phyloP scores from a whole-genome alignment of 2,113 vertebrate genomes.

The Pampusana beccarii region DNA sequence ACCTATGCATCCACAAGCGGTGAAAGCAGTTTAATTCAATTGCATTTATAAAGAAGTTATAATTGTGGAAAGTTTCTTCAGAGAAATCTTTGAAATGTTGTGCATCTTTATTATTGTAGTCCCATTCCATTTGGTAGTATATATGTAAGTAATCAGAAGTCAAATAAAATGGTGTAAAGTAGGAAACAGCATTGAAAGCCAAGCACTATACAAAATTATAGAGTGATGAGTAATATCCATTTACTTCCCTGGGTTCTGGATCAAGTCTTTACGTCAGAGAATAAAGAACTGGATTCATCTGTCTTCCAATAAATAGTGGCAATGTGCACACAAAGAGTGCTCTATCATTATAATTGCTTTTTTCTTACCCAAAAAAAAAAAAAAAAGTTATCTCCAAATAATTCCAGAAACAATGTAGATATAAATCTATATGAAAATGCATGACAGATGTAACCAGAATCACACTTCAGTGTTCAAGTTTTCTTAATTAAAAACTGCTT shows the following conservation, averaged over 20 bases:
- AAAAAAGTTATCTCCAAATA: background rate
- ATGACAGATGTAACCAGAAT: background rate
- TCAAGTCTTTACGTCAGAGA: background rate
- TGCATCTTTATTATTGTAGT: background rate
- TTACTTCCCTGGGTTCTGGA: background rate
- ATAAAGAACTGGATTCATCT: background rate
- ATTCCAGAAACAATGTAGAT: background rate
- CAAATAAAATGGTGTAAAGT: background rate
- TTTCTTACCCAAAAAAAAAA: background rate
- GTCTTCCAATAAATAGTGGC: background rate
- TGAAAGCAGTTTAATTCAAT: background rate
- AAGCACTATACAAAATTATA: background rate
- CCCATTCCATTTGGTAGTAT: background rate
- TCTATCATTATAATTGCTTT: background rate
- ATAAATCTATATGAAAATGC: background rate
- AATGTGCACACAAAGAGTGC: background rate
- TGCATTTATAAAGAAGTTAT: background rate
- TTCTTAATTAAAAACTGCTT: slow-evolving; percentile 51
- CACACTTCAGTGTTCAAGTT: slow-evolving; percentile 16
- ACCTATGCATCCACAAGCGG: background rate
- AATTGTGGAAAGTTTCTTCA: background rate
- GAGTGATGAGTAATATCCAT: background rate
- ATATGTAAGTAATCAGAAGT: background rate
- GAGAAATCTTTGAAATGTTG: background rate
- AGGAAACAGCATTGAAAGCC: background rate